Evolutionary conservation across 2,888 invertebrate genomes (phyloP).

Genomic region (Neria commutata): DNA sequence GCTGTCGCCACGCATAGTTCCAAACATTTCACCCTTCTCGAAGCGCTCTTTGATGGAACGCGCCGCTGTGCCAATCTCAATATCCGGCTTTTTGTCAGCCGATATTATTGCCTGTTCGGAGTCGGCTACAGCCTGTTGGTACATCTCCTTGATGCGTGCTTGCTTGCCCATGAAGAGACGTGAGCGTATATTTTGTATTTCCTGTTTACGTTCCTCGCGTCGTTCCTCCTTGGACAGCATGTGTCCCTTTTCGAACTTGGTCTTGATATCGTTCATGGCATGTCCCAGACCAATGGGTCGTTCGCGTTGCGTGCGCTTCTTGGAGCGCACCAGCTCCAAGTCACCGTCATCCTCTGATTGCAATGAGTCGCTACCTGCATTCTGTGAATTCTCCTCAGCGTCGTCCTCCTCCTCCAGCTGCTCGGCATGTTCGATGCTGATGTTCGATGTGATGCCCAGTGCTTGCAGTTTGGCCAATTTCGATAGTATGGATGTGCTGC

Average conservation of each 20-base stretch:
- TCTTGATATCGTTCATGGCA: constrained; percentile 80
- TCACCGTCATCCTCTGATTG: constrained; percentile 61
- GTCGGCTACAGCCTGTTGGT: constrained; percentile 86
- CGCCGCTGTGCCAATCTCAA: constrained; percentile 66
- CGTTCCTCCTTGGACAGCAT: constrained; percentile 68
- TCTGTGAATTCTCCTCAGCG: constrained; percentile 69
- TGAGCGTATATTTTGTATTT: constrained; percentile 85
- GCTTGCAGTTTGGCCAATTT: constrained; percentile 84
- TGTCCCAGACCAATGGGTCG: constrained; percentile 80
- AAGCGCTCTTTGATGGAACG: constrained; percentile 78
- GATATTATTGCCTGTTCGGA: constrained; percentile 71
- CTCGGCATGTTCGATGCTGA: constrained; percentile 5
- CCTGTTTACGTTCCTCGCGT: constrained; percentile 84
- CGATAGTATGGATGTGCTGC: constrained; percentile 77
- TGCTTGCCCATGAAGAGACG: constrained; percentile 88
- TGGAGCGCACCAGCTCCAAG: constrained; percentile 65
- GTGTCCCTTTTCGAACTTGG: constrained; percentile 78
- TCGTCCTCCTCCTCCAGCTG: constrained; percentile 61
- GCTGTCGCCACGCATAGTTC: constrained; percentile 66
- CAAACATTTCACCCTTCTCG: constrained; percentile 77
- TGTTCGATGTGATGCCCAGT: constrained; percentile 62
- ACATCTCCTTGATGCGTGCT: constrained; percentile 89
- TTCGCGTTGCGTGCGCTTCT: constrained; percentile 69
- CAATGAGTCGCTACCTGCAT: constrained; percentile 48
- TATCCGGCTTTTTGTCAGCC: constrained; percentile 64